Evolutionary conservation across 1,140 invertebrate species (phyloP), one percentile per base, ranked within the genome.

Genomic region (Ganaspis sp.): DNA sequence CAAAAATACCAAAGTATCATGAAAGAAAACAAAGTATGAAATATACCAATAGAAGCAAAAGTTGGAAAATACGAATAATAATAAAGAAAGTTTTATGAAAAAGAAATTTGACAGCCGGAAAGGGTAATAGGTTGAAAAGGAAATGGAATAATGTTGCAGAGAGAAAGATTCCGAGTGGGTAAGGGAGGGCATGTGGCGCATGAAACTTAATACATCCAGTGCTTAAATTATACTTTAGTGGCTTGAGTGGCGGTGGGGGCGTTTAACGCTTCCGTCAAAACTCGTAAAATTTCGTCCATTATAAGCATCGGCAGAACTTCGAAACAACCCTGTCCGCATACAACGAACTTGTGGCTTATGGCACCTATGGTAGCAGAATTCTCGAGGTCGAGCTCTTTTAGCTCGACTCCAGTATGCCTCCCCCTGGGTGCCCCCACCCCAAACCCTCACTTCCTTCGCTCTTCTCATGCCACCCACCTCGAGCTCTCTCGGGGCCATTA

Each of bases 401-500:
- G 19, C 54, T 38, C 37, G 12, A 17, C 58, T 29, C 19, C 6
- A 15, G 40, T 12, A 58, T 12, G 23, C 34, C 34, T 21, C 40
- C 29, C 19, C 9, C 21, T 37, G 12, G 11, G 9, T 23, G 11
- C 5, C 19, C 12, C 45, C 23, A 4, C 15, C 0, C 26, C n/a
- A n/a, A n/a, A n/a, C 42, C 45, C 54, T 29, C n/a, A 21, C 26
- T 54, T n/a, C 26, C 23, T 29, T 37, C 23, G 1, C 42, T 53
- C n/a, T 53, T 17, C 4, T n/a, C 45, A 19, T 49, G 21, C 34
- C 38, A 4, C n/a, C 34, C 15, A 19, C 38, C 5, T 23, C n/a
- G 23, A 70, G 26, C 58, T 74, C 72, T 72, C 72, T 72, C 53
- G 38, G 70, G 37, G 53, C 72, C 76, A 78, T 78, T 74, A 78